Conservation (phyloP, 2,797 vertebrate species). For the Meda fulgida region DNA sequence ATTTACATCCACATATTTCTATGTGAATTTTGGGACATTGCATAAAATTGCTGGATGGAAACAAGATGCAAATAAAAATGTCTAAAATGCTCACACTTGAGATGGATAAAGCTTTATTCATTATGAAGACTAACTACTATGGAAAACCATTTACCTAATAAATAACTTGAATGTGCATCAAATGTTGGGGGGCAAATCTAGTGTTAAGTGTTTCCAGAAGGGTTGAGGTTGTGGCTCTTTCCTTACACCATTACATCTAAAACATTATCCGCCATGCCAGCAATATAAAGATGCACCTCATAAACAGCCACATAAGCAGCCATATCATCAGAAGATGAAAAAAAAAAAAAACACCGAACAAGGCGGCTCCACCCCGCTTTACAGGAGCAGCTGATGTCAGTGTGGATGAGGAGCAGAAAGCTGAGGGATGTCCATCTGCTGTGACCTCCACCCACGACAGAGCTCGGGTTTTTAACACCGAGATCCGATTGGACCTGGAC, state of each 20-base stretch:
- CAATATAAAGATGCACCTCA: slow-evolving; percentile 12
- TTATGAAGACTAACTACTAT: neutral
- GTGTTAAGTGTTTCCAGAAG: neutral
- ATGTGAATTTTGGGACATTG: neutral
- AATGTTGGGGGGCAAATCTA: neutral
- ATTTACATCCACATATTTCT: neutral
- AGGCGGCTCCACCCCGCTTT: slow-evolving; percentile 15
- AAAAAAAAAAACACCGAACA: neutral
- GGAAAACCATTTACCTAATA: neutral
- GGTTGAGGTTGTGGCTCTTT: neutral
- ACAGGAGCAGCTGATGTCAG: slow-evolving; percentile 31
- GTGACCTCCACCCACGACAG: slow-evolving; percentile 44
- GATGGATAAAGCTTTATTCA: neutral
- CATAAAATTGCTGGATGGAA: neutral
- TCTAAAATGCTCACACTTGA: neutral
- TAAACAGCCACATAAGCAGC: slow-evolving; percentile 29
- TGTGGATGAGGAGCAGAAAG: slow-evolving; percentile 48
- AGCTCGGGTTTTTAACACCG: slow-evolving; percentile 63
- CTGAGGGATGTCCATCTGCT: slow-evolving; percentile 59
- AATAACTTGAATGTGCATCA: neutral
- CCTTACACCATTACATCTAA: neutral
- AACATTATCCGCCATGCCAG: neutral
- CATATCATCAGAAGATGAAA: slow-evolving; percentile 24
- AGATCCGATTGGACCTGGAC: slow-evolving; percentile 62
- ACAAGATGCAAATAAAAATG: neutral